These are phyloP conservation scores for Egretta garzetta DNA, from an alignment of 2,113 vertebrate genomes.

Conservation along the genomic window DNA sequence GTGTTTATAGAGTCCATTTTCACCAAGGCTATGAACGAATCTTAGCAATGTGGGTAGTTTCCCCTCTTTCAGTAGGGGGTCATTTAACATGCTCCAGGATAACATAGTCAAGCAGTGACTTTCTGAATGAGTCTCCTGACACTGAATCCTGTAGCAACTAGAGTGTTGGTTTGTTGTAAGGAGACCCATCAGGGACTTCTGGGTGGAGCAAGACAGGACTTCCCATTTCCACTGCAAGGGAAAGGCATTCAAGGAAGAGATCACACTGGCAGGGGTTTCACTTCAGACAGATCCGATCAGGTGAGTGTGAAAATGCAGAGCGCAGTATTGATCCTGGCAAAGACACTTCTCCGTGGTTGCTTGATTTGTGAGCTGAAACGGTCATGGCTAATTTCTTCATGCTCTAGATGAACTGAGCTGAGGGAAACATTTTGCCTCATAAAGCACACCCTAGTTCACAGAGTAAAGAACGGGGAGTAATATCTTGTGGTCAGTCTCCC, in stretches of 20 bases:
- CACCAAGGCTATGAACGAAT: background rate
- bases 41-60: background rate
- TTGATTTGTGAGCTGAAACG: background rate
- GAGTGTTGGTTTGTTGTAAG: background rate
- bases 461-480: background rate
- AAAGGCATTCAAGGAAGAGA: background rate
- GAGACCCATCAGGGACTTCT: background rate
- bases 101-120: background rate
- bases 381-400: background rate
- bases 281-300: background rate
- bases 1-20: background rate
- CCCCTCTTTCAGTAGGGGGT: background rate
- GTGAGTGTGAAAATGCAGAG: background rate
- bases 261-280: rapidly evolving
- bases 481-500: background rate
- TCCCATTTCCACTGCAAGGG: background rate
- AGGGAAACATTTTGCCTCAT: background rate
- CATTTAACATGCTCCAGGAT: background rate
- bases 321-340: background rate
- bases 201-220: background rate
- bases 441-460: background rate
- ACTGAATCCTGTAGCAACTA: rapidly evolving
- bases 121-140: background rate
- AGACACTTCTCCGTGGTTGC: background rate
- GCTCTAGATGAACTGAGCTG: background rate